These are phyloP conservation scores for Andricus curvator DNA, from an alignment of 2,888 invertebrate genomes.

Conservation along the genomic window DNA sequence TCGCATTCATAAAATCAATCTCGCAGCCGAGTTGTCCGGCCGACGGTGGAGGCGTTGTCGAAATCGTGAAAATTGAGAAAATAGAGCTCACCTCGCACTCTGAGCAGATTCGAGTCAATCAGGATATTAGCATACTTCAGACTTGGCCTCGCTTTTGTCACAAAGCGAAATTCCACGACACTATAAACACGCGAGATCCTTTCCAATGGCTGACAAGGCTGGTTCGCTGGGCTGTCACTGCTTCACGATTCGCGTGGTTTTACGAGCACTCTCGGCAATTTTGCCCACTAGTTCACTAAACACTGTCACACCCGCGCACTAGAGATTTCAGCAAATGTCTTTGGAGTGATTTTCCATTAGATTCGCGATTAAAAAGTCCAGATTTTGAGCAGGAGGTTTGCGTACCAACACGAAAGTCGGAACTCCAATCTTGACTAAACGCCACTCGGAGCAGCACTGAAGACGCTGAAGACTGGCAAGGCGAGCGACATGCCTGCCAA, in stretches of 20 bases:
- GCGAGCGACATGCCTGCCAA: conserved; percentile 61
- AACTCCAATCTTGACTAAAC: conserved; percentile 61
- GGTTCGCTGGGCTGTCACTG: conserved; percentile 52
- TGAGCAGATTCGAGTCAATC: conserved; percentile 9
- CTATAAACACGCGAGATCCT: conserved; percentile 54
- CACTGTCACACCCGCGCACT: conserved; percentile 16
- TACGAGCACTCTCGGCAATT: neutral
- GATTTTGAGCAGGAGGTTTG: conserved; percentile 48
- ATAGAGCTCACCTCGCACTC: conserved; percentile 24
- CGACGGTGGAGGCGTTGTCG: conserved; percentile 15
- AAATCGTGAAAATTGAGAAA: neutral
- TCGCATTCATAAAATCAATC: conserved; percentile 42
- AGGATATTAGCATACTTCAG: conserved; percentile 37
- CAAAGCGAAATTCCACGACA: conserved; percentile 34
- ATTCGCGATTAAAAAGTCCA: conserved; percentile 33
- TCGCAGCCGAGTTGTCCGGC: conserved; percentile 12
- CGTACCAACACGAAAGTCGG: conserved; percentile 64
- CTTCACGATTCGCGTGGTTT: conserved; percentile 10
- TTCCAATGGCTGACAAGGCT: conserved; percentile 64
- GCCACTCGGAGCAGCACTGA: conserved; percentile 61
- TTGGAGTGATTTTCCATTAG: conserved; percentile 5
- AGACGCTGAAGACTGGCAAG: conserved; percentile 61
- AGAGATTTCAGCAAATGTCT: neutral
- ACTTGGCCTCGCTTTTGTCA: conserved; percentile 19
- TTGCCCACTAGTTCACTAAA: conserved; percentile 18